Base-by-base conservation (phyloP, 2,888 invertebrate species). In the Steinernema carpocapsae region DNA sequence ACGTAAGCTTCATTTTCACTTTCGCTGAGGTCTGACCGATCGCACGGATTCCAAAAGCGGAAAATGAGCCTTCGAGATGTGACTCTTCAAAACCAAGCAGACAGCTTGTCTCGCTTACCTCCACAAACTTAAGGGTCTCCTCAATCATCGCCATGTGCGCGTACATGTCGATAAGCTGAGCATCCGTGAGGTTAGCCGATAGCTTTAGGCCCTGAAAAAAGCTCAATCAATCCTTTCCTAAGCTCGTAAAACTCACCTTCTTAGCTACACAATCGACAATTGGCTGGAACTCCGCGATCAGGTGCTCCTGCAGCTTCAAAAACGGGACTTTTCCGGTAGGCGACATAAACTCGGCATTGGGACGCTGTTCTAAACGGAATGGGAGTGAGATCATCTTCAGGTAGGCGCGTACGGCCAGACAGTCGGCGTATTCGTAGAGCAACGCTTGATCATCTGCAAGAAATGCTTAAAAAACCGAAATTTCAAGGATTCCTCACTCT, bases 281-380 rank as follows among this genome's bases (percentile, higher is more conserved):
- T 0, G 93, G 93, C 86, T 95, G 94, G 85, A 96, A 91, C 88
- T 95, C 97, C 0, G 96, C 92, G 0, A 94, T 91, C 0, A 96
- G 91, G 86, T 94, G 94, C 0, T 93, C 92, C 0, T 95, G 95
- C 80, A 94, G 93, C 87, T 93, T 93, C 74, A 97, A 92, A 86
- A 97, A 94, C 0, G 97, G 97, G 0, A 97, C 92, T 82, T n/a
- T 73, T 75, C 78, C 79, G 4, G 94, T 93, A 0, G 97, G 97
- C 0, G 97, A 96, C 94, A 97, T 97, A 87, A 93, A 93, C 87
- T 97, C 95, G 0, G 97, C 96, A 90, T 99, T 99, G 84, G 92
- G 92, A 78, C 93, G 91, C 84, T 93, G 92, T 80, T 94, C 93
- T 4, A 94, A 92, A 83, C 91, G 91, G 88, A 93, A 95, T 0